Percentiles rank a stretch among this genome's conserved stretches.
These are phyloP conservation scores for Drosophila infuscata DNA, from an alignment of 2,888 invertebrate genomes.

Conservation along the genomic window DNA sequence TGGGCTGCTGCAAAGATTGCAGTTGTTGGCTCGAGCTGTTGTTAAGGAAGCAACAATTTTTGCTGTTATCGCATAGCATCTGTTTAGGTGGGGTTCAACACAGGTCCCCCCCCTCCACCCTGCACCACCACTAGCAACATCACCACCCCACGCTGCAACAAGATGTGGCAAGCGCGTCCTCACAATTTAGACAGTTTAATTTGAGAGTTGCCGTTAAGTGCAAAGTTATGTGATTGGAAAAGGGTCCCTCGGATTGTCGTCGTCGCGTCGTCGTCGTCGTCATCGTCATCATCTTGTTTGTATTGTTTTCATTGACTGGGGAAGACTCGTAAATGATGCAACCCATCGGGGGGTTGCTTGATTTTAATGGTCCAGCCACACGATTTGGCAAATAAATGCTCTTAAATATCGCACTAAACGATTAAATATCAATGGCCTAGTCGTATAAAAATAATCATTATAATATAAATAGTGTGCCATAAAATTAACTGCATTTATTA, in stretches of 20 bases:
- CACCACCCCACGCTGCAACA: constrained; percentile 2
- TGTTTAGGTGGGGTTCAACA: constrained; percentile 45
- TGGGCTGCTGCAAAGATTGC: constrained; percentile 47
- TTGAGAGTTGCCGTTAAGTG: constrained; percentile 76
- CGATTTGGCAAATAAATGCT: constrained; percentile 35
- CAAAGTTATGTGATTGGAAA: constrained; percentile 77
- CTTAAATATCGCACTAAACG: constrained; percentile 29
- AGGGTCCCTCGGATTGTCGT: constrained; percentile 43
- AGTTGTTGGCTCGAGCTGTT: constrained; percentile 20
- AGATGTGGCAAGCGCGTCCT: constrained; percentile 40
- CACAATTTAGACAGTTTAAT: constrained; percentile 77
- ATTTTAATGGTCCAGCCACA: constrained; percentile 24
- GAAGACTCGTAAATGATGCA: constrained; percentile 22
- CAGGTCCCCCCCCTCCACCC: not conserved
- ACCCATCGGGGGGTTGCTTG: constrained; percentile 10
- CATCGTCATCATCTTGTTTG: constrained; percentile 21
- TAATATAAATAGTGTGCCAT: constrained; percentile 34
- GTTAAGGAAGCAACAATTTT: constrained; percentile 53
- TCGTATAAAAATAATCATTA: constrained; percentile 3
- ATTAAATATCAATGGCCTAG: constrained; percentile 31
- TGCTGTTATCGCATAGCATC: constrained; percentile 66
- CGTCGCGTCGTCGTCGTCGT: constrained; percentile 22
- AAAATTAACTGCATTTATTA: constrained; percentile 13
- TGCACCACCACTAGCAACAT: not conserved
- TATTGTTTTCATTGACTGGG: constrained; percentile 7